Evolutionary conservation across 2,113 vertebrate genomes (phyloP).

Genomic region (Panthera tigris): DNA sequence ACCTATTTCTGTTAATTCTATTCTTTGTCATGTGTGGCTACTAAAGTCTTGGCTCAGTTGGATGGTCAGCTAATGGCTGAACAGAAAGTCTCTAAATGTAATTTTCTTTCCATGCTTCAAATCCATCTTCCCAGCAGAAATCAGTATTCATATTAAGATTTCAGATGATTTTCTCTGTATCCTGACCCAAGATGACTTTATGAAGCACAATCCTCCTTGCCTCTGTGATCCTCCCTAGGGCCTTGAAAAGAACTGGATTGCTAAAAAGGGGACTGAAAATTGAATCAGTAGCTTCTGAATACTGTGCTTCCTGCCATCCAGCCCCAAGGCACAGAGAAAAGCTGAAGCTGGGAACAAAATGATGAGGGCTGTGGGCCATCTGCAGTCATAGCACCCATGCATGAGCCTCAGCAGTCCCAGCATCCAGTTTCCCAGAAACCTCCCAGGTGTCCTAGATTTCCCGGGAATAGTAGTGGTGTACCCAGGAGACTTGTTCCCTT

Average conservation of each 20-base stretch:
- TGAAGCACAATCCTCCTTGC: not conserved
- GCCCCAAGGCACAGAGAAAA: not conserved
- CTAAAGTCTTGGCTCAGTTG: not conserved
- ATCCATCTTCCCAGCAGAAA: not conserved
- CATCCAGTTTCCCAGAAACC: not conserved
- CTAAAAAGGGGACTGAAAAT: not conserved
- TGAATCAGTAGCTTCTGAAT: not conserved
- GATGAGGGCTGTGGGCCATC: too few relatives aligned
- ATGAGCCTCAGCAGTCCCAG: fast-evolving
- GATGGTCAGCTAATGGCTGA: not conserved
- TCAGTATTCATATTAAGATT: not conserved
- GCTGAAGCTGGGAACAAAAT: not conserved
- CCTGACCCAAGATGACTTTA: fast-evolving
- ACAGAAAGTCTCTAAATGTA: not conserved
- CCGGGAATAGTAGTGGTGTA: fast-evolving
- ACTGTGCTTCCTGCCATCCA: not conserved
- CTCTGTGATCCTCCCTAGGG: not conserved
- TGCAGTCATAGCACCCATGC: not conserved
- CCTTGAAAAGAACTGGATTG: not conserved
- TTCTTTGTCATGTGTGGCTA: not conserved
- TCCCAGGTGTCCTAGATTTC: not conserved
- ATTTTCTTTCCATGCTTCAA: not conserved
- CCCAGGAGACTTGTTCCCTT: not conserved
- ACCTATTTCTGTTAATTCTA: not conserved
- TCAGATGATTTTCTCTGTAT: not conserved